These are phyloP conservation scores for Brienomyrus brachyistius DNA, from an alignment of 2,113 vertebrate species.

Conservation along the genomic window DNA sequence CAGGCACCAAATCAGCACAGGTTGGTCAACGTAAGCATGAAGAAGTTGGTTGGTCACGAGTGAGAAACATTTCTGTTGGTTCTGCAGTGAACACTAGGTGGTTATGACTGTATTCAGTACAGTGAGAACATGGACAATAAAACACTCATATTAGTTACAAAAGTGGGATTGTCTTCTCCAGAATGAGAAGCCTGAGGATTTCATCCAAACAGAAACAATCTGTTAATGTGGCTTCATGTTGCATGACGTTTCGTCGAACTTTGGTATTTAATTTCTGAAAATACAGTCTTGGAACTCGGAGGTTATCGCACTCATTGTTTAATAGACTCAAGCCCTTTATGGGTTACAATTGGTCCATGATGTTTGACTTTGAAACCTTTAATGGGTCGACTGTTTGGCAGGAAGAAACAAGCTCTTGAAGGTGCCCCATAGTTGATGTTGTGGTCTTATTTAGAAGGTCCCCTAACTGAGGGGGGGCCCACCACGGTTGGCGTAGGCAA, in stretches of 20 bases:
- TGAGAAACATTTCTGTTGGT: background rate
- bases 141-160: constrained; percentile 32
- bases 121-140: constrained; percentile 41
- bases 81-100: constrained; percentile 40
- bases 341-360: background rate
- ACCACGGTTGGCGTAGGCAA: background rate
- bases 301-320: constrained; percentile 34
- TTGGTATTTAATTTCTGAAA: constrained; percentile 39
- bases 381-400: background rate
- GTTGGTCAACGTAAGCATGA: background rate
- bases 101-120: constrained; percentile 42
- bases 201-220: constrained; percentile 49
- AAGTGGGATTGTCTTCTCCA: constrained; percentile 34
- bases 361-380: background rate
- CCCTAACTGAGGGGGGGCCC: background rate
- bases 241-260: constrained; percentile 36
- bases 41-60: background rate
- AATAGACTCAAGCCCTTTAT: constrained; percentile 22
- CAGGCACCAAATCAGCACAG: background rate
- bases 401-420: background rate
- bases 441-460: constrained; percentile 1
- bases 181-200: constrained; percentile 48
- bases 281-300: constrained; percentile 18
- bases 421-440: background rate
- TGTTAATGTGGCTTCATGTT: constrained; percentile 40